Evolutionary conservation across 2,797 vertebrate species (phyloP), one percentile per base, ranked within the genome.

Genomic region (Smutsia temminckii): DNA sequence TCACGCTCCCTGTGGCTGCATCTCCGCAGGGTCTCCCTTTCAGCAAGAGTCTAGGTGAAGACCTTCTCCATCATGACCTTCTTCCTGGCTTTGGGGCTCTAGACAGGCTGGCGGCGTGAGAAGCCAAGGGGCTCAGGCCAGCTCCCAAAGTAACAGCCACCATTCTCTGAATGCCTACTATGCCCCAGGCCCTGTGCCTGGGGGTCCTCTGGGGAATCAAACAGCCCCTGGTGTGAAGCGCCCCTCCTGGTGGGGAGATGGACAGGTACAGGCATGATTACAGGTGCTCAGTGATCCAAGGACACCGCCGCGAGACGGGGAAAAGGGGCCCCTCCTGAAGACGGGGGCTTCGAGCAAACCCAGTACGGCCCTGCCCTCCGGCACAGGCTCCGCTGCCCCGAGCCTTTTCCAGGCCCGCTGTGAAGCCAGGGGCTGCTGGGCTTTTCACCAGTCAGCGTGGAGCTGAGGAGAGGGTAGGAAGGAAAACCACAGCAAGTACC

Each of bases 1-100:
- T 6, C 2, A 37, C 17, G 6, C 8, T 3, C 17, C n/a, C 34
- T 13, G 42, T 0, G 0, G 20, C 34, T 69, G 32, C 21, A 3
- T 46, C 37, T 59, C 74, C 2, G 34, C 0, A 0, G 21, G 29
- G 32, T 40, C 59, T 51, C 74, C 80, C 42, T 59, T 68, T 59
- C 55, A 18, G 27, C 3, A 4, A 71, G 53, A 53, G 27, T 69
- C n/a, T 27, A n/a, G 66, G 64, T 20, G 6, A 87, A 27, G 29
- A 40, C 11, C 42, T 23, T 10, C 72, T 13, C 34, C 42, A 21
- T 9, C 8, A 23, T 21, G 11, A 21, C 14, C 40, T n/a, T 11
- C 29, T 34, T 74, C 49, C 34, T 11, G 23, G 21, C 46, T 71
- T 42, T 12, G 23, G 6, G 75, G 51, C 17, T 53, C 9, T n/a